A percentile compares a stretch with the other conserved stretches of the same genome.
Conservation (phyloP, 2,797 vertebrate genomes). For the Poliocrania exsul region DNA sequence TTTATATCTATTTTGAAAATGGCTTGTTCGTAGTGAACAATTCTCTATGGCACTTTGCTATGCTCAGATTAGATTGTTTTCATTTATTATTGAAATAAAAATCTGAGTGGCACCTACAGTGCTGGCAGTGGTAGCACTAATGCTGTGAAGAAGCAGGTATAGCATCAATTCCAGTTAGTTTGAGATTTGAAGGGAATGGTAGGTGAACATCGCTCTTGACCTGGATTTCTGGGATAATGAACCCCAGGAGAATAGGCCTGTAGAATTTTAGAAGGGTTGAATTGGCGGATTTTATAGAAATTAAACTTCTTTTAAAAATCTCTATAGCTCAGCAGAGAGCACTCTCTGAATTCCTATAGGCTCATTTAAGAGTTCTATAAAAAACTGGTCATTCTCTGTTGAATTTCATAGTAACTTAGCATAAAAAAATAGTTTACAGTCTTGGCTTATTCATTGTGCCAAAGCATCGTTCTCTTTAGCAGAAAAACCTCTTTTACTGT, state of each 20-base stretch:
- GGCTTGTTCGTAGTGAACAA: rapidly evolving
- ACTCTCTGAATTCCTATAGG: neutral
- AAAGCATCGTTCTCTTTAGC: neutral
- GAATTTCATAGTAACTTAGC: neutral
- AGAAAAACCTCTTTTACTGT: neutral
- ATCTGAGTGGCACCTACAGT: neutral
- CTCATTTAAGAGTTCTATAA: neutral
- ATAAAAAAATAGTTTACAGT: neutral
- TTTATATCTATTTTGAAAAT: neutral
- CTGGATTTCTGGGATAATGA: neutral
- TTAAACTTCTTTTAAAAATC: neutral
- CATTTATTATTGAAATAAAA: neutral
- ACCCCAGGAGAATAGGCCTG: neutral
- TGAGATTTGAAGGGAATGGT: neutral
- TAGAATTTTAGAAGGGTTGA: neutral
- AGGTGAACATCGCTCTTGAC: neutral
- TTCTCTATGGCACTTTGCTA: neutral
- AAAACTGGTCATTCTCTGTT: neutral
- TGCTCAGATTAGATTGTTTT: neutral
- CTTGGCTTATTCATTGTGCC: neutral
- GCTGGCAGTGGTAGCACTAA: neutral
- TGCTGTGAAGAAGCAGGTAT: neutral
- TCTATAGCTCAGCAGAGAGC: neutral
- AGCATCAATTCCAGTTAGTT: neutral
- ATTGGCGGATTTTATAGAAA: neutral